Base-by-base conservation (phyloP, 2,113 vertebrate species). In the Dasyprocta punctata region DNA sequence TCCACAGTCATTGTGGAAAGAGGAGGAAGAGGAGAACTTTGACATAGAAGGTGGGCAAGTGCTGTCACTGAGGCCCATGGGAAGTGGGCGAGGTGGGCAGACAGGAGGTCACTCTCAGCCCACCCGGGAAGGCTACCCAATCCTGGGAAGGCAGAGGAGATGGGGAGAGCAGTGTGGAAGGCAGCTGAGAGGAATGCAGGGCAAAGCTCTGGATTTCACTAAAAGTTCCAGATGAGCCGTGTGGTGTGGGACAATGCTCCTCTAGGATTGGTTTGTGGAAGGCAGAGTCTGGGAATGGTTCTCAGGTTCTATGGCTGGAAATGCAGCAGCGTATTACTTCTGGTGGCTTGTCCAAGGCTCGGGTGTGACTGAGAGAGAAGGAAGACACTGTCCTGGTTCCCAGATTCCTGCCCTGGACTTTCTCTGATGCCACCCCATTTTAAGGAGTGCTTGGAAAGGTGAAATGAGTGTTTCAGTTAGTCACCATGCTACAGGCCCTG, bases 401-500 rank as follows among this genome's bases (percentile, higher is more conserved):
- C 58, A 41, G 41, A 30, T 16, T 83, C 33, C 17, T 44, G n/a
- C 52, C 24, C 49, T 33, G 4, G 9, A 22, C 19, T 90, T 96
- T 14, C n/a, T 49, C 9, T 33, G 24, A 20, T n/a, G 33, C 16
- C 36, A n/a, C 33, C 16, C 36, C 33, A 7, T n/a, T 20, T 14
- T 44, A 16, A 30, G 16, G 56, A 61, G 16, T 4, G 10, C 41
- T 90, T 44, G 26, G 86, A 44, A 36, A 60, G 20, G 4, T 0
- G 19, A 60, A 56, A n/a, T 19, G 11, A 38, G 8, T n/a, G 13
- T 14, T 87, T 92, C 60, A 52, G 56, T 84, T 6, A 13, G 56
- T 84, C 8, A 13, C 28, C 11, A 3, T 5, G 1, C 38, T 38
- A 26, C 4, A 5, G 14, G 30, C 1, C 0, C 12, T 30, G 63